phyloP scores from a whole-genome alignment of 2,113 vertebrate species.

The Lasiurus cinereus region DNA sequence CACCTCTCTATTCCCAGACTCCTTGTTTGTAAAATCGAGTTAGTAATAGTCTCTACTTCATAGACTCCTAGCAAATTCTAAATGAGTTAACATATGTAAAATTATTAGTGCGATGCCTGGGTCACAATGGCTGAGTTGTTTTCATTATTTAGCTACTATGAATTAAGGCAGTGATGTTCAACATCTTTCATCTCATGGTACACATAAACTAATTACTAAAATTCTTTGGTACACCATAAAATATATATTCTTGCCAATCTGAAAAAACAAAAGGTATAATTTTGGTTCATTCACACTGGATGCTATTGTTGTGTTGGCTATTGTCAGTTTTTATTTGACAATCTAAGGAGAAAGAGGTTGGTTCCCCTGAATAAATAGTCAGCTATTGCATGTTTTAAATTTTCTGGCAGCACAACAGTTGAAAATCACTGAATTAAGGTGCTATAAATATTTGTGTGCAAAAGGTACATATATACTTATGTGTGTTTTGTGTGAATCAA shows the following conservation, averaged over 20 bases:
- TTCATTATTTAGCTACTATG: background rate
- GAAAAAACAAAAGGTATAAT: background rate
- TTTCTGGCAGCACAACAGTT: background rate
- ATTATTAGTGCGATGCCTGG: background rate
- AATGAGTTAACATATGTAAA: background rate
- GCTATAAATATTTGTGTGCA: background rate
- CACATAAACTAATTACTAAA: background rate
- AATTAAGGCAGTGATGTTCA: background rate
- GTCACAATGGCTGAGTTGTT: background rate
- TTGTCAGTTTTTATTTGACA: background rate
- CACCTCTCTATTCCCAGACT: background rate
- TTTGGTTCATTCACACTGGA: background rate
- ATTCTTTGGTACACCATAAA: background rate
- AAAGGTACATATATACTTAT: background rate
- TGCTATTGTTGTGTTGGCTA: background rate
- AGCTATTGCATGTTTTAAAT: background rate
- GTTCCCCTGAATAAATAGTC: background rate
- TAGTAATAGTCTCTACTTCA: background rate
- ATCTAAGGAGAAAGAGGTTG: background rate
- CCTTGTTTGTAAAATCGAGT: background rate
- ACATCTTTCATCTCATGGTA: background rate
- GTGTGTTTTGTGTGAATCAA: background rate
- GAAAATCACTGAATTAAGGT: background rate
- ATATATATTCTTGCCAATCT: background rate
- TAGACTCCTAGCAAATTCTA: background rate